Evolutionary conservation across 2,113 vertebrate species (phyloP), one percentile per base, ranked within the genome.

Genomic region (Odocoileus hemionus): DNA sequence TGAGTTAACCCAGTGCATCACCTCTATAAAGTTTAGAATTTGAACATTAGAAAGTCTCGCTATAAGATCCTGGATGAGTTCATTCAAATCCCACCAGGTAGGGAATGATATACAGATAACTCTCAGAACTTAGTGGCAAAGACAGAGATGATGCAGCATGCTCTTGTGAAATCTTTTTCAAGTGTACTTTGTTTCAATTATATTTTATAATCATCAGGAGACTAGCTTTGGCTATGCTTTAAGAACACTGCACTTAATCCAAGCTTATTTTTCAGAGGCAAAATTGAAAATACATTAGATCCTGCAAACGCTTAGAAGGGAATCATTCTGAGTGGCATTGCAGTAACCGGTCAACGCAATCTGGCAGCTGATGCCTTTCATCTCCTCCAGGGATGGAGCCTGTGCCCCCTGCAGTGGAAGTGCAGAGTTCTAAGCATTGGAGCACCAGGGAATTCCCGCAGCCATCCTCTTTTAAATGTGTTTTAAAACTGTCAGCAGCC

Each of bases 151-250:
- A 91, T 21, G 87, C 78, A 50, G 17, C 61, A 88, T 33, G 74
- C 39, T 78, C 78, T 76, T 83, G 79, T 21, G 45, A 92, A 92
- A 92, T 52, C 60, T 89, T 89, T 91, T 55, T 82, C 28, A 90
- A 94, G 26, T 76, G 86, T 9, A 55, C 54, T 96, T 95, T 78
- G 76, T 79, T 79, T 89, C 94, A 92, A 94, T 92, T 86, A 87
- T 74, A 96, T 97, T 94, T 94, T 83, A 85, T 82, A 89, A 96
- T 90, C 88, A 78, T 78, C 79, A 67, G 89, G 79, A 86, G 60
- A 97, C 89, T 36, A 64, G 79, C 36, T 80, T 86, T 64, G 54
- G 60, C 79, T 86, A 80, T 52, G n/a, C 80, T 95, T 91, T 95
- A 52, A 87, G 93, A 93, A 54, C 25, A 43, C 5, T 50, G 78